Base-by-base conservation (phyloP, 1,140 invertebrate species). In the Macrotrachela quadricornifera region DNA sequence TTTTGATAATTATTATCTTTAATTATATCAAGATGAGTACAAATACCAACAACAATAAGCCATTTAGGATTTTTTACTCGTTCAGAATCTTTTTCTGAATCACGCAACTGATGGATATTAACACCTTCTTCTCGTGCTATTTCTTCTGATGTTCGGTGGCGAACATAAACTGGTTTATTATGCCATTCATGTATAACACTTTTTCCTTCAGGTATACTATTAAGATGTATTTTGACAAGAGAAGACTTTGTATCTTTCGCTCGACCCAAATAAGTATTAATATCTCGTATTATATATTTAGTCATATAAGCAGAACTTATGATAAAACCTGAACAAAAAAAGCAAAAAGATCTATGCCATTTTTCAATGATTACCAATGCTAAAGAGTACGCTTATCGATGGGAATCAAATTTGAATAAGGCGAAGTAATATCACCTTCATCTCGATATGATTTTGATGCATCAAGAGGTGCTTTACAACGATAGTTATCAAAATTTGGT, bases 101-200 rank as follows among this genome's bases (percentile, higher is more conserved):
- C 84, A 40, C 91, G 77, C 12, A 99, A 74, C 15, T 70, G 62
- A 3, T 75, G 62, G 3, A 92, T 59, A 58, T 83, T 71, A 1
- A 92, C 84, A 21, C 68, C 60, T 51, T 74, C 64, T 69, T 92
- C 87, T 1, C 68, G 74, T 8, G 74, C 67, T 57, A 97, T 87
- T 69, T 95, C 88, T 4, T 73, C 69, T 9, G 73, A 63, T 13
- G 80, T 80, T 76, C 82, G 80, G 71, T 97, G 91, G 60, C 83
- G 77, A 56, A 97, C 78, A 71, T 97, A 97, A 42, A 97, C 68
- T 0, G 92, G 91, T 68, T 96, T 97, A 63, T 90, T 90, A 69
- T 87, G 77, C 92, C 92, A 99, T 69, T 54, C 48, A 21, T 94
- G 87, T 9, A 85, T 87, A 46, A 82, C 78, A 52, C 80, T 85